A percentile compares a stretch with the other conserved stretches of the same genome.
These are phyloP conservation scores for Anagyrus pseudococci DNA, from an alignment of 2,888 invertebrate species.

Conservation along the genomic window DNA sequence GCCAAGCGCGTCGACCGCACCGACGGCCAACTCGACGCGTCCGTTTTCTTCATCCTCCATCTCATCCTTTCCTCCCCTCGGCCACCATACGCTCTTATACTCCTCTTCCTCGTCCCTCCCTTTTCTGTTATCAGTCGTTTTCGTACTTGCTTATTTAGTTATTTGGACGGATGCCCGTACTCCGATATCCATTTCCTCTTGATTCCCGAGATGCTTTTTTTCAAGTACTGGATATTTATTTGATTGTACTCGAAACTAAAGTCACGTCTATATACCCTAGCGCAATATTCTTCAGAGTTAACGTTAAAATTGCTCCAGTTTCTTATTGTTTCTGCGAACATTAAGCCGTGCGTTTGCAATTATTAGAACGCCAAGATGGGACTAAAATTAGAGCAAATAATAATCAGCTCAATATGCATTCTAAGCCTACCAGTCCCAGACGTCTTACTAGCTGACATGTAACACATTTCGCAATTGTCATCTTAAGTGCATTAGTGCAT, in stretches of 20 bases:
- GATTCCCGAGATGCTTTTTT: neutral
- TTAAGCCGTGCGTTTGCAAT: neutral
- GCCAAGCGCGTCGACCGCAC: slow-evolving; percentile 54
- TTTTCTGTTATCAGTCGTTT: neutral
- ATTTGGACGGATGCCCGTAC: neutral
- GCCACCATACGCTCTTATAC: neutral
- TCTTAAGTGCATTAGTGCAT: neutral
- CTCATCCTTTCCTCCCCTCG: neutral
- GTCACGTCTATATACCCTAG: too few species aligned
- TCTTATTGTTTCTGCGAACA: neutral
- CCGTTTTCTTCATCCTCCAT: slow-evolving; percentile 24
- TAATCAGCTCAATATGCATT: neutral
- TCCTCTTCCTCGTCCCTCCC: neutral
- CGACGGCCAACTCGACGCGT: slow-evolving; percentile 9
- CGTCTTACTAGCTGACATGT: too few species aligned
- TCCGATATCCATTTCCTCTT: neutral
- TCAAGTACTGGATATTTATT: neutral
- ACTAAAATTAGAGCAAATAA: neutral
- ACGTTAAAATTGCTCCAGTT: neutral
- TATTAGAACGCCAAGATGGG: neutral
- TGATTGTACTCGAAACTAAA: too few species aligned
- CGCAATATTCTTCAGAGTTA: too few species aligned
- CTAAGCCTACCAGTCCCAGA: too few species aligned
- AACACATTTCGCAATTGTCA: neutral
- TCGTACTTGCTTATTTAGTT: neutral